Percentiles rank a stretch among this genome's conserved stretches.
Conservation (phyloP, 1,140 invertebrate genomes). For the Drosophila jambulina region DNA sequence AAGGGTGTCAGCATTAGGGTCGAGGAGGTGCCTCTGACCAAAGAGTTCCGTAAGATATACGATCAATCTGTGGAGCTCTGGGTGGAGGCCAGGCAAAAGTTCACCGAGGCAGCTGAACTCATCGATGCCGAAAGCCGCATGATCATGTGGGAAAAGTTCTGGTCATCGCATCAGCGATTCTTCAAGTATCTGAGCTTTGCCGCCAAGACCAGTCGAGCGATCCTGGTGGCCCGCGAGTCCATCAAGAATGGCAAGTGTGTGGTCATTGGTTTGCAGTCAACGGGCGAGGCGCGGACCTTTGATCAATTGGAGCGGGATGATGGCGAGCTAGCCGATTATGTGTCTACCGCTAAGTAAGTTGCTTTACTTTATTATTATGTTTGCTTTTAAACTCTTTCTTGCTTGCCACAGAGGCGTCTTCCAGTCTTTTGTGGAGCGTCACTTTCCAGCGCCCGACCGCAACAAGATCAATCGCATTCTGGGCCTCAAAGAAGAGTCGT, state of each 20-base stretch:
- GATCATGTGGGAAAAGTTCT: conserved; percentile 99
- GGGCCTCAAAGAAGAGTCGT: conserved; percentile 87
- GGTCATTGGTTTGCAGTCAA: conserved; percentile 99
- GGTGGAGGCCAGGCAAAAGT: conserved; percentile 97
- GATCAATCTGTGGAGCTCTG: conserved; percentile 98
- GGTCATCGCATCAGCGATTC: conserved; percentile 99
- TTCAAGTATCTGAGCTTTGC: conserved; percentile 99
- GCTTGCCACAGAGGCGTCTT: conserved; percentile 91
- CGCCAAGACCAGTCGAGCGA: conserved; percentile 96
- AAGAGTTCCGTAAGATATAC: conserved; percentile 95
- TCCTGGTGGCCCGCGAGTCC: conserved; percentile 93
- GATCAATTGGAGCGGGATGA: conserved; percentile 98
- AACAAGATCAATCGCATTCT: conserved; percentile 93
- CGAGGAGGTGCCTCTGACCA: conserved; percentile 96
- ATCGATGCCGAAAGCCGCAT: conserved; percentile 93
- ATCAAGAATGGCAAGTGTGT: conserved; percentile 99
- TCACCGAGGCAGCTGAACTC: conserved; percentile 96
- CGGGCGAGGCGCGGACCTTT: conserved; percentile 98
- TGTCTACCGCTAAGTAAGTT: conserved; percentile 98
- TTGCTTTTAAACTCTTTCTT: neutral
- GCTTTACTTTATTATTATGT: too few species aligned
- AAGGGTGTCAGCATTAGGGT: conserved; percentile 98
- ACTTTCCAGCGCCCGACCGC: conserved; percentile 97
- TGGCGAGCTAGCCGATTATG: conserved; percentile 98
- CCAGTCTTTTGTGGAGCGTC: conserved; percentile 97